A percentile compares a stretch with the other conserved stretches of the same genome.
Conservation (phyloP, 2,888 invertebrate genomes). For the Callyntrura guangdongensis region DNA sequence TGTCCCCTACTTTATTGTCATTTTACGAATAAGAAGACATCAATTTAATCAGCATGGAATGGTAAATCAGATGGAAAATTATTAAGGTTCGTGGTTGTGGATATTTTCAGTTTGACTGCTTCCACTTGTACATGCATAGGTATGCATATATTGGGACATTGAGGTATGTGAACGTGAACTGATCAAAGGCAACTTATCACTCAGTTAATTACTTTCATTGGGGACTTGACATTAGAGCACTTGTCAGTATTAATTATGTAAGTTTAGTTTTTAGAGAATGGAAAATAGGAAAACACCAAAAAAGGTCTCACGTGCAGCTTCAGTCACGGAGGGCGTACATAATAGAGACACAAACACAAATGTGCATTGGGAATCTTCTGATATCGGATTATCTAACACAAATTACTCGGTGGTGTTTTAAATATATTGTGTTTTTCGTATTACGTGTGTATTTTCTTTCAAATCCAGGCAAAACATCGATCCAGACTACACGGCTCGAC, state of each 20-base stretch:
- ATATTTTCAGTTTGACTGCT: neutral
- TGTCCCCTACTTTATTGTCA: slow-evolving; percentile 1
- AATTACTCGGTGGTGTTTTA: too few relatives aligned
- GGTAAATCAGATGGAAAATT: slow-evolving; percentile 60
- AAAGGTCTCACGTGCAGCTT: neutral
- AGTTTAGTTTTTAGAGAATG: neutral
- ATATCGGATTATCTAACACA: too few relatives aligned
- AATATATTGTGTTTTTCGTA: too few relatives aligned
- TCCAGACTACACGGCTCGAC: too few relatives aligned
- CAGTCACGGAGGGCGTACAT: neutral
- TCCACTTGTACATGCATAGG: neutral
- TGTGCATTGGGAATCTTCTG: too few relatives aligned
- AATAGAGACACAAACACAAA: too few relatives aligned
- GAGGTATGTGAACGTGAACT: neutral
- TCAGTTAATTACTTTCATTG: slow-evolving; percentile 1
- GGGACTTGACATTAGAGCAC: neutral
- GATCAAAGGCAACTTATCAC: neutral
- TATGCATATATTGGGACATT: neutral
- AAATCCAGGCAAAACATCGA: too few relatives aligned
- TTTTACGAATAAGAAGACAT: slow-evolving; percentile 4
- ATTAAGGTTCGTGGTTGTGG: neutral
- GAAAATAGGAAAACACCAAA: neutral
- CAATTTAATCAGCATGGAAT: slow-evolving; percentile 55
- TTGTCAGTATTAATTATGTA: neutral
- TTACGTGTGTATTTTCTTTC: too few relatives aligned